Evolutionary conservation across 2,888 invertebrate genomes (phyloP), one percentile per base, ranked within the genome.

Genomic region (Perithous albicinctus): DNA sequence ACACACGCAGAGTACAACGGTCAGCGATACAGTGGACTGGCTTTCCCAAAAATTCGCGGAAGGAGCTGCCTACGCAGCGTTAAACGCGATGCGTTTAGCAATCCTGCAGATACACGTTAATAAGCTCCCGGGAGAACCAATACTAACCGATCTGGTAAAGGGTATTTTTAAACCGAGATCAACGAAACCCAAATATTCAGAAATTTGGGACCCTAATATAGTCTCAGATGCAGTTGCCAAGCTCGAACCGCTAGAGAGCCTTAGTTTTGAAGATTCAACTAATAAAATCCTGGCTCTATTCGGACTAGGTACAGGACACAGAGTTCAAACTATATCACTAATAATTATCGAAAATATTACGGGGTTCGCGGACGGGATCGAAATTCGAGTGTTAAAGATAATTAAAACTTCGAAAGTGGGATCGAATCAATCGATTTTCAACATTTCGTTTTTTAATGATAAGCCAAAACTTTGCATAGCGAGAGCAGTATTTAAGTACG

Each of bases 191-290:
- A 85, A 59, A 67, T 86, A 90, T 75, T 74, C 87, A 29, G 29
- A 59, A 5, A 87, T 80, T 1, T 90, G 89, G 90, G 86, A 90
- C 63, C 86, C 88, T 1, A 56, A 43, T 2, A 48, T 82, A 0
- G 72, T 78, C 0, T 54, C 75, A 78, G 41, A 70, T 2, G 66
- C 41, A 6, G 48, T 79, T 23, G 76, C 69, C 23, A 66, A 61
- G 1, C 23, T 70, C 1, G 8, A 51, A 15, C 75, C 75, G 1
- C 29, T 67, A 6, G 54, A 72, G 32, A 41, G 23, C 4, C 35
- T 79, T 12, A 70, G 54, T 6, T 8, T 85, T 6, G 69, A 80
- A 66, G 29, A 75, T 46, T 32, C 87, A 7, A 81, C 85, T 1
- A 78, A 85, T 32, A 88, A 87, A 72, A 54, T 84, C 12, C 69